These are phyloP conservation scores for Abrostola tripartita DNA, from an alignment of 2,888 invertebrate species.

Conservation along the genomic window DNA sequence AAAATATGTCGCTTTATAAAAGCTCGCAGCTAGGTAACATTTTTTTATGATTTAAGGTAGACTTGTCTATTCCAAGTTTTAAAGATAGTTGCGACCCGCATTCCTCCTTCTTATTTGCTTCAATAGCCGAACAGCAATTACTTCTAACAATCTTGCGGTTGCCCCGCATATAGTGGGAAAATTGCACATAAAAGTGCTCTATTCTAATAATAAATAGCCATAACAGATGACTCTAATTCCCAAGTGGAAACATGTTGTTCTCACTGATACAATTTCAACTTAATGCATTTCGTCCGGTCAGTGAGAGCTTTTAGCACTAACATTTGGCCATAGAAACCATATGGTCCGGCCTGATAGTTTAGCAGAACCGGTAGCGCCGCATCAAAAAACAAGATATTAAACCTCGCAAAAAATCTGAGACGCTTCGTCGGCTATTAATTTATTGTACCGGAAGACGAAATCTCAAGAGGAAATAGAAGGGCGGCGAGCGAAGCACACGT, in stretches of 20 bases:
- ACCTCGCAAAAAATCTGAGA: conserved; percentile 74
- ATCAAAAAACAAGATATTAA: conserved; percentile 71
- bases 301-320: conserved; percentile 55
- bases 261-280: conserved; percentile 61
- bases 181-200: conserved; percentile 81
- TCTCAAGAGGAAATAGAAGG: conserved; percentile 87
- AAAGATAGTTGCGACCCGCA: conserved; percentile 77
- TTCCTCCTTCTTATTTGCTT: conserved; percentile 73
- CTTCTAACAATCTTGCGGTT: conserved; percentile 84
- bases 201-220: conserved; percentile 77
- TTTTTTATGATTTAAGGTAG: conserved; percentile 64
- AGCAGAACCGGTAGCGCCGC: conserved; percentile 73
- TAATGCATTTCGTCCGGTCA: conserved; percentile 75
- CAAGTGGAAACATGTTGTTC: conserved; percentile 74
- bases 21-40: conserved; percentile 67
- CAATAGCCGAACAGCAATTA: conserved; percentile 79
- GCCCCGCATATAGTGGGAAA: conserved; percentile 81
- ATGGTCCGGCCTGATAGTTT: conserved; percentile 70
- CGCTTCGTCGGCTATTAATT: conserved; percentile 79
- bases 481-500: conserved; percentile 83
- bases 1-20: conserved; percentile 78
- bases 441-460: conserved; percentile 87
- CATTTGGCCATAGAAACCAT: conserved; percentile 64
- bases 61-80: conserved; percentile 61
- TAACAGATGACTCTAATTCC: conserved; percentile 65